Evolutionary conservation across 2,113 vertebrate genomes (phyloP).

Genomic region (Aix galericulata): DNA sequence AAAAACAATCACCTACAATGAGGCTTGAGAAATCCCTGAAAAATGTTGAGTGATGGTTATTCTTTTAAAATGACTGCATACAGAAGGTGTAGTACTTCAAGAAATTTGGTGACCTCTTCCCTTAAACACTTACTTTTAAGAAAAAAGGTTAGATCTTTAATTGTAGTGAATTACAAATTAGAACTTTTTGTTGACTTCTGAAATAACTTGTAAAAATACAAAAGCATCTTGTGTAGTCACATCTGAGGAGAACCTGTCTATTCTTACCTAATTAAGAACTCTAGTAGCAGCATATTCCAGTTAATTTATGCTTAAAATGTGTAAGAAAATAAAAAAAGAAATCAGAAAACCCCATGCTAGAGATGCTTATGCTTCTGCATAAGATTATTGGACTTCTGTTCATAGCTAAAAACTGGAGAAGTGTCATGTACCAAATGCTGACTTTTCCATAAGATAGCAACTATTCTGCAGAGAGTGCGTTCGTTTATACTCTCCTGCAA

Average conservation of each 20-base stretch:
- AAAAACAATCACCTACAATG: not conserved
- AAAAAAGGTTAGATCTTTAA: not conserved
- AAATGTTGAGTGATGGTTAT: not conserved
- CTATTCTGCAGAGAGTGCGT: too few species aligned
- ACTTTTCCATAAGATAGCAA: not conserved
- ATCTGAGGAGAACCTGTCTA: not conserved
- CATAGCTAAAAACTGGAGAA: not conserved
- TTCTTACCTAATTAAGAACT: not conserved
- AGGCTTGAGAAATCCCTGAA: not conserved
- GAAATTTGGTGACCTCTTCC: not conserved
- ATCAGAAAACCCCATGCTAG: accelerated
- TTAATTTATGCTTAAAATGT: not conserved
- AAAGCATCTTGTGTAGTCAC: not conserved
- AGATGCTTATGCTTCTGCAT: not conserved
- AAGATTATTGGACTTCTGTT: not conserved
- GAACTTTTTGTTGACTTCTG: not conserved
- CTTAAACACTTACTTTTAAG: not conserved
- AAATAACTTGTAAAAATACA: not conserved
- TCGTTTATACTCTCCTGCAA: not conserved
- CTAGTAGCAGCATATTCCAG: not conserved
- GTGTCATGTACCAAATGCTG: not conserved
- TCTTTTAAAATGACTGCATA: not conserved
- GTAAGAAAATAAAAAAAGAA: not conserved
- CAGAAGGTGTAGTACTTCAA: not conserved
- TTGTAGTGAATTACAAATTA: not conserved